These are phyloP conservation scores for Girardia tigrina DNA, from an alignment of 2,888 invertebrate species.

Conservation along the genomic window DNA sequence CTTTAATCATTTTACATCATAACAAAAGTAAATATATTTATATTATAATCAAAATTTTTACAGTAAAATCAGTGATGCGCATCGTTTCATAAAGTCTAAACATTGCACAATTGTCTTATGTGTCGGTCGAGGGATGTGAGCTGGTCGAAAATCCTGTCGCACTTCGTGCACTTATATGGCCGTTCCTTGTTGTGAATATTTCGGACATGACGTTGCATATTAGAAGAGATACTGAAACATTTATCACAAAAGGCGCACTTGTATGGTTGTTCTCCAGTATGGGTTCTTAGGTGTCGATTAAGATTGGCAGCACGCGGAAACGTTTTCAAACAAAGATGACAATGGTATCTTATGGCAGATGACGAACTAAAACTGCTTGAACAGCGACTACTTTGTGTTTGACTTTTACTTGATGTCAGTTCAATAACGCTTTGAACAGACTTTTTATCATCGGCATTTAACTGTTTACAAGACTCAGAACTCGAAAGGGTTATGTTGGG, in stretches of 20 bases:
- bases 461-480: background rate
- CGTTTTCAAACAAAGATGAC: constrained; percentile 71
- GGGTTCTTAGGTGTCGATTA: constrained; percentile 85
- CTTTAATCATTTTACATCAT: no score
- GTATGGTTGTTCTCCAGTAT: constrained; percentile 70
- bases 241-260: constrained; percentile 86
- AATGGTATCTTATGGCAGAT: constrained; percentile 60
- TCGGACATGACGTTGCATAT: constrained; percentile 84
- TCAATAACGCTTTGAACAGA: background rate
- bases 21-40: no score
- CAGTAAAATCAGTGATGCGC: no score
- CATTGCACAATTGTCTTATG: constrained; percentile 55
- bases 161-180: constrained; percentile 82
- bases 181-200: constrained; percentile 90
- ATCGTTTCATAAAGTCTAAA: background rate
- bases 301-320: constrained; percentile 93
- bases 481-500: no score
- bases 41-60: no score
- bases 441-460: background rate
- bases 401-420: background rate
- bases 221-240: constrained; percentile 94
- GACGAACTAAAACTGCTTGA: background rate
- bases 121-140: constrained; percentile 94
- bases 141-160: constrained; percentile 91
- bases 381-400: constrained; percentile 4